phyloP scores from a whole-genome alignment of 1,140 invertebrate species.

The Capitella teleta region DNA sequence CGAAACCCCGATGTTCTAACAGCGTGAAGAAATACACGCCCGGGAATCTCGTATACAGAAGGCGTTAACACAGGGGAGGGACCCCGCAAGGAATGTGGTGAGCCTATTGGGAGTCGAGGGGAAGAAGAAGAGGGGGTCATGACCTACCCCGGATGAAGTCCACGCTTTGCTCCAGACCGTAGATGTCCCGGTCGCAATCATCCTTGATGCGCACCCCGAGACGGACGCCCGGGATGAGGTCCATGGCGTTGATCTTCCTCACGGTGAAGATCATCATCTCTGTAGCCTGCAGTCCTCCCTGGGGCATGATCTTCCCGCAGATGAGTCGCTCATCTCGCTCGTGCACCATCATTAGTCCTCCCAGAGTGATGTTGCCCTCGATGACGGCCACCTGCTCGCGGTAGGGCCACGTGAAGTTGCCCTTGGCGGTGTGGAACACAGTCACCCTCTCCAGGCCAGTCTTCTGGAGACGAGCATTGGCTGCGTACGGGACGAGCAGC shows the following conservation, averaged over 20 bases:
- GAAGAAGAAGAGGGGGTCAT: background rate
- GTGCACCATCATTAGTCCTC: conserved; percentile 91
- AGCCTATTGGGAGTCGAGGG: too few relatives aligned
- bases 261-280: conserved; percentile 87
- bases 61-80: too few relatives aligned
- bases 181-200: conserved; percentile 93
- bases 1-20: too few relatives aligned
- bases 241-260: conserved; percentile 60
- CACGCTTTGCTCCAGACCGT: conserved; percentile 88
- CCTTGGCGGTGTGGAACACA: conserved; percentile 6
- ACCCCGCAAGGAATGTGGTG: too few relatives aligned
- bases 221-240: conserved; percentile 58
- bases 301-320: conserved; percentile 86
- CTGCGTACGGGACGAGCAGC: background rate
- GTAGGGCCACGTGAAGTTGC: conserved; percentile 59
- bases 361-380: conserved; percentile 64
- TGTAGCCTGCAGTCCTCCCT: conserved; percentile 75
- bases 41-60: too few relatives aligned
- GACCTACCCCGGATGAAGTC: conserved; percentile 88
- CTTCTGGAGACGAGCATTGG: background rate
- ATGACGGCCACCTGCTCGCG: conserved; percentile 68
- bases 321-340: conserved; percentile 66
- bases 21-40: too few relatives aligned
- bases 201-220: conserved; percentile 81
- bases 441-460: background rate